Conservation (phyloP, 2,888 invertebrate genomes). For the Caenorhabditis imperialis region DNA sequence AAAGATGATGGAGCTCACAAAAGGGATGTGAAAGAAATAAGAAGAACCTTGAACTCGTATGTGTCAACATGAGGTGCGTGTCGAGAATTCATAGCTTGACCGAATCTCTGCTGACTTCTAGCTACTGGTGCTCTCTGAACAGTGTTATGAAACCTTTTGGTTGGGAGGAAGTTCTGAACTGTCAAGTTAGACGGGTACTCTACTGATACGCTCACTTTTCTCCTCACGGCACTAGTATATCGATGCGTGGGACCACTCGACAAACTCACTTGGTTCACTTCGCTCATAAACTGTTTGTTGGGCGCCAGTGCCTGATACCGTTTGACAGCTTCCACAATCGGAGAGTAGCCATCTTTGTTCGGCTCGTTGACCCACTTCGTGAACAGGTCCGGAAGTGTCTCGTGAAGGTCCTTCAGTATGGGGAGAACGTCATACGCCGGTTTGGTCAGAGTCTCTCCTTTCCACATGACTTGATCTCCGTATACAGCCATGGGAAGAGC, state of each 20-base stretch:
- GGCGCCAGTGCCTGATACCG: conserved; percentile 23
- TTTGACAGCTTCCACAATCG: conserved; percentile 42
- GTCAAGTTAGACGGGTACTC: no score
- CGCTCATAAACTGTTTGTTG: conserved; percentile 16
- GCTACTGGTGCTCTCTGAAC: conserved; percentile 24
- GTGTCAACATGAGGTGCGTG: conserved; percentile 41
- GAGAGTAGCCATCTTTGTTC: conserved; percentile 41
- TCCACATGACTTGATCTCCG: conserved; percentile 39
- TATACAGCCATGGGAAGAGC: conserved; percentile 54
- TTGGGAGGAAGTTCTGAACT: no score
- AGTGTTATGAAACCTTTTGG: no score
- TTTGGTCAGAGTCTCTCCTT: conserved; percentile 28
- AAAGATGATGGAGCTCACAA: neutral
- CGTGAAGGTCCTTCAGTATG: conserved; percentile 43
- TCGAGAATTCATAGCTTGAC: conserved; percentile 11
- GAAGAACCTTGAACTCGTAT: conserved; percentile 31
- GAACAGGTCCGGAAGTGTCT: conserved; percentile 25
- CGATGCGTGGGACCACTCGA: no score
- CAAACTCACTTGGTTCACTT: conserved; percentile 23
- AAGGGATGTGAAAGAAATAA: conserved; percentile 1
- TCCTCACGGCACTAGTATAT: no score
- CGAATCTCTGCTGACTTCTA: conserved; percentile 12
- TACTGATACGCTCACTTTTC: no score
- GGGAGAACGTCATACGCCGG: conserved; percentile 54
- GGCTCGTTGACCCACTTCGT: conserved; percentile 30